These are phyloP conservation scores for Rutilus rutilus DNA, from an alignment of 2,113 vertebrate species.

Conservation along the genomic window DNA sequence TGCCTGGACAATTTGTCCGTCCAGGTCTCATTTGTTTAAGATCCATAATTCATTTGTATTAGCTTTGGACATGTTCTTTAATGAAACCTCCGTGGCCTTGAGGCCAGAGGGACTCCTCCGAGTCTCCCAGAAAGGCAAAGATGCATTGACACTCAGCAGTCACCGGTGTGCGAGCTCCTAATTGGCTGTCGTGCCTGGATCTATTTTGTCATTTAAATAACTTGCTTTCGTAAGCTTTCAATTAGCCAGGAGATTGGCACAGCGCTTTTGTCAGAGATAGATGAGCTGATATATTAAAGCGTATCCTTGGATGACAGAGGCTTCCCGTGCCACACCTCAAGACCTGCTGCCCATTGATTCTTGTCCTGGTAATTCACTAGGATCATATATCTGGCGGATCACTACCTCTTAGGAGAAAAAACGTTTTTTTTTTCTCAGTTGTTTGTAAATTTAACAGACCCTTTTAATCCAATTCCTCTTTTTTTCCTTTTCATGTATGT, in stretches of 20 bases:
- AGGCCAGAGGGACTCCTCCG: conserved; percentile 30
- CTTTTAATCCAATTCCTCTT: conserved; percentile 72
- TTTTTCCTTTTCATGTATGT: background rate
- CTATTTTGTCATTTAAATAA: conserved; percentile 81
- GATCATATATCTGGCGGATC: conserved; percentile 75
- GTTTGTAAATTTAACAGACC: conserved; percentile 79
- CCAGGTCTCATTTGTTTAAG: conserved; percentile 54
- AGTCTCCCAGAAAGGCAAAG: conserved; percentile 47
- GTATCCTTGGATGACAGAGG: conserved; percentile 80
- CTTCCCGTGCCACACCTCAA: conserved; percentile 78
- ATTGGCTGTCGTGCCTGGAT: conserved; percentile 71
- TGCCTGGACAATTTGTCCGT: conserved; percentile 41
- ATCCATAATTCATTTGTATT: conserved; percentile 62
- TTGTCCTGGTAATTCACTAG: conserved; percentile 77
- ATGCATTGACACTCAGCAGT: conserved; percentile 68
- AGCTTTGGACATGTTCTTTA: conserved; percentile 50
- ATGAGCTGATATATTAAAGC: conserved; percentile 81
- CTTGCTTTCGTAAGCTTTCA: conserved; percentile 80
- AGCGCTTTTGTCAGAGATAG: conserved; percentile 76
- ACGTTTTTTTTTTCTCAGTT: conserved; percentile 74
- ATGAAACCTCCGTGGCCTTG: conserved; percentile 55
- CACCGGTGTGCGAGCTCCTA: conserved; percentile 64
- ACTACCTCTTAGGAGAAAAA: conserved; percentile 68
- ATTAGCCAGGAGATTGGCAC: conserved; percentile 75
- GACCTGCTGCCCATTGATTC: conserved; percentile 80